phyloP scores from a whole-genome alignment of 2,797 vertebrate genomes.

The Pseudomugil gertrudae region DNA sequence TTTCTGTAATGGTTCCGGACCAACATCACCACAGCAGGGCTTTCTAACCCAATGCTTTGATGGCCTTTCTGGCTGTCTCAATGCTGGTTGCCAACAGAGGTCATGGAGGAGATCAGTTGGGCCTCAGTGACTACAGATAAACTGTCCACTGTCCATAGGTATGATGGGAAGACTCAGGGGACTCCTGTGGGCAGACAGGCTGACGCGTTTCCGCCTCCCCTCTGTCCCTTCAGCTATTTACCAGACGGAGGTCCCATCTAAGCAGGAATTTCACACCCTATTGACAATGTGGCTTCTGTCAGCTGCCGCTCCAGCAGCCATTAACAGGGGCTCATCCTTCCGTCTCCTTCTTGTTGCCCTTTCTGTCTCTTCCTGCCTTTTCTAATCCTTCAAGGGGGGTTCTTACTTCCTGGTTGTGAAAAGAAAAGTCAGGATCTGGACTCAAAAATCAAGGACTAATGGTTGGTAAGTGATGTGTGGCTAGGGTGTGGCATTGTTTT shows the following conservation, averaged over 20 bases:
- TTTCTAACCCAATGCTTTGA: slow-evolving; percentile 32
- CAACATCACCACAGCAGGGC: slow-evolving; percentile 29
- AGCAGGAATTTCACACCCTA: slow-evolving; percentile 82
- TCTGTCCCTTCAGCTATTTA: slow-evolving; percentile 67
- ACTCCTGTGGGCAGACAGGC: slow-evolving; percentile 70
- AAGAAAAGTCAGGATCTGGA: slow-evolving; percentile 57
- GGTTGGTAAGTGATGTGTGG: slow-evolving; percentile 48
- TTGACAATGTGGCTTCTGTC: slow-evolving; percentile 81
- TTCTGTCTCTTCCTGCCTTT: slow-evolving; percentile 30
- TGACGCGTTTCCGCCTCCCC: slow-evolving; percentile 60
- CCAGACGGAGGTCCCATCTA: slow-evolving; percentile 74
- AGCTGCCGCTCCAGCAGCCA: slow-evolving; percentile 71
- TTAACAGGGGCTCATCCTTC: slow-evolving; percentile 72
- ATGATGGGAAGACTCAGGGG: slow-evolving; percentile 63
- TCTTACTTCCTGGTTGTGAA: slow-evolving; percentile 40
- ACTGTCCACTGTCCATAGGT: slow-evolving; percentile 55
- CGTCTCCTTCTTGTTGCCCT: slow-evolving; percentile 42
- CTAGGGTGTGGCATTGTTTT: slow-evolving; percentile 50
- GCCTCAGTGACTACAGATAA: slow-evolving; percentile 68
- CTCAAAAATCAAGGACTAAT: slow-evolving; percentile 34
- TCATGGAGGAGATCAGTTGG: slow-evolving; percentile 60
- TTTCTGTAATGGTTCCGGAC: slow-evolving; percentile 39
- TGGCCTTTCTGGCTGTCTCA: slow-evolving; percentile 39
- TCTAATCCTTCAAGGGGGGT: slow-evolving; percentile 52
- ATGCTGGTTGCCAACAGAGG: slow-evolving; percentile 55